Conservation (phyloP, 1,140 invertebrate species). For the Tyrophagus putrescentiae region DNA sequence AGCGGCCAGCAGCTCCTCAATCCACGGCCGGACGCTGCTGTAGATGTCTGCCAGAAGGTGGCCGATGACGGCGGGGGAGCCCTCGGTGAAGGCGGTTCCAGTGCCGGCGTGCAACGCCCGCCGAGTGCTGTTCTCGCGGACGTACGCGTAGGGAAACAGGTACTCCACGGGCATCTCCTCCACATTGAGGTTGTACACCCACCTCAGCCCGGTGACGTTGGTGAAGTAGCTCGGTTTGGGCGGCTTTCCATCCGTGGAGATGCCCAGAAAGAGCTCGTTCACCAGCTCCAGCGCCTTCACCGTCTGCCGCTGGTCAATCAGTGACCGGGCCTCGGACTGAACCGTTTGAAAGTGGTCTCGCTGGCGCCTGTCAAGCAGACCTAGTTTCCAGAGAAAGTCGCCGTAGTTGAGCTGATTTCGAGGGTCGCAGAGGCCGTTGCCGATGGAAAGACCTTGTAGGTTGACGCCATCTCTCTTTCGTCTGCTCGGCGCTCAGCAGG, state of each 20-base stretch:
- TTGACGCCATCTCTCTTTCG: slow-evolving; percentile 29
- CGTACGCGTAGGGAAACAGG: slow-evolving; percentile 33
- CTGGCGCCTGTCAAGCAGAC: slow-evolving; percentile 49
- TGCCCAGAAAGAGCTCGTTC: slow-evolving; percentile 45
- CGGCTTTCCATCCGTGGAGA: slow-evolving; percentile 33
- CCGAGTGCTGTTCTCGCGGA: slow-evolving; percentile 41
- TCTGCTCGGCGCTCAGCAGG: slow-evolving; percentile 34
- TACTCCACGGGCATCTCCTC: slow-evolving; percentile 35
- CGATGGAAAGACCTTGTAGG: slow-evolving; percentile 52
- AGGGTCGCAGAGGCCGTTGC: slow-evolving; percentile 68
- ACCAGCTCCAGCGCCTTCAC: slow-evolving; percentile 37
- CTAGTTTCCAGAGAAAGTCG: slow-evolving; percentile 63
- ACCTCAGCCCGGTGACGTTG: slow-evolving; percentile 58
- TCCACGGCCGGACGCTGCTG: slow-evolving; percentile 57
- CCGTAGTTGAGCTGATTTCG: slow-evolving; percentile 48
- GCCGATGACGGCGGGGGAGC: slow-evolving; percentile 43
- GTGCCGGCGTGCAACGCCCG: slow-evolving; percentile 66
- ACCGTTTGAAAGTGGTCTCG: slow-evolving; percentile 23
- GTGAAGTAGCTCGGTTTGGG: too few species aligned
- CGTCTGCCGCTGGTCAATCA: slow-evolving; percentile 19
- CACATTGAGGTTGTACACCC: slow-evolving; percentile 72
- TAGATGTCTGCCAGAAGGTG: slow-evolving; percentile 61
- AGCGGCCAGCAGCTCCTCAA: slow-evolving; percentile 46
- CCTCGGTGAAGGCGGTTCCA: slow-evolving; percentile 45
- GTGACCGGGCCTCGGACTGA: slow-evolving; percentile 29